A percentile compares a stretch with the other conserved stretches of the same genome.
Evolutionary conservation across 2,113 vertebrate species (phyloP).

Genomic region (Hyperopisus bebe): DNA sequence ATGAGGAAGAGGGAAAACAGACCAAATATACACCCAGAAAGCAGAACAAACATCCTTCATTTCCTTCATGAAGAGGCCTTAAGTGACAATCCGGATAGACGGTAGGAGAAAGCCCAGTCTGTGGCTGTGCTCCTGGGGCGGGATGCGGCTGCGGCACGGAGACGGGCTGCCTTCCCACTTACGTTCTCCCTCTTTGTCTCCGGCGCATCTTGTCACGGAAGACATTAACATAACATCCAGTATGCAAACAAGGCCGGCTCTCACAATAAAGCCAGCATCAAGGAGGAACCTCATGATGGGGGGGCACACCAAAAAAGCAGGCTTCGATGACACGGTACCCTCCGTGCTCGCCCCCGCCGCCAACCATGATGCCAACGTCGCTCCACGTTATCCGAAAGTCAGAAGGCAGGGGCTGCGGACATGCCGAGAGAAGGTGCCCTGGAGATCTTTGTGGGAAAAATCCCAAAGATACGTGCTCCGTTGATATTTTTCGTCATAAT

Average conservation of each 20-base stretch:
- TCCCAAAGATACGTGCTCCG: not conserved
- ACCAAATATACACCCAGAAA: conserved; percentile 24
- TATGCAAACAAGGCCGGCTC: conserved; percentile 56
- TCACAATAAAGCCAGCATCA: conserved; percentile 40
- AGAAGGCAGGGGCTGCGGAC: not conserved
- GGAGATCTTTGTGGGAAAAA: not conserved
- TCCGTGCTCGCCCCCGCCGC: not conserved
- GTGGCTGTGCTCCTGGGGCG: conserved; percentile 24
- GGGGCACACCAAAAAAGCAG: conserved; percentile 14
- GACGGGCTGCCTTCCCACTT: conserved; percentile 16
- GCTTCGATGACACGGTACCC: conserved; percentile 22
- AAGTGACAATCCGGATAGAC: not conserved
- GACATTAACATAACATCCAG: conserved; percentile 51
- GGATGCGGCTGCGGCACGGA: conserved; percentile 19
- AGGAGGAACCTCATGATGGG: conserved; percentile 38
- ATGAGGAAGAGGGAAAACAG: conserved; percentile 1
- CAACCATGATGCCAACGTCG: not conserved
- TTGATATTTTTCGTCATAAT: not conserved
- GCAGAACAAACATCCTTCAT: conserved; percentile 24
- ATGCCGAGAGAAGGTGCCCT: not conserved
- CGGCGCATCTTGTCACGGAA: conserved; percentile 39
- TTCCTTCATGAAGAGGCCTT: conserved; percentile 37
- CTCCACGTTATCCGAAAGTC: not conserved
- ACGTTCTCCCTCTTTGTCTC: conserved; percentile 35
- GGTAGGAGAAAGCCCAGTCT: not conserved